Base-by-base conservation (phyloP, 2,888 invertebrate species). In the Leuctra nigra region DNA sequence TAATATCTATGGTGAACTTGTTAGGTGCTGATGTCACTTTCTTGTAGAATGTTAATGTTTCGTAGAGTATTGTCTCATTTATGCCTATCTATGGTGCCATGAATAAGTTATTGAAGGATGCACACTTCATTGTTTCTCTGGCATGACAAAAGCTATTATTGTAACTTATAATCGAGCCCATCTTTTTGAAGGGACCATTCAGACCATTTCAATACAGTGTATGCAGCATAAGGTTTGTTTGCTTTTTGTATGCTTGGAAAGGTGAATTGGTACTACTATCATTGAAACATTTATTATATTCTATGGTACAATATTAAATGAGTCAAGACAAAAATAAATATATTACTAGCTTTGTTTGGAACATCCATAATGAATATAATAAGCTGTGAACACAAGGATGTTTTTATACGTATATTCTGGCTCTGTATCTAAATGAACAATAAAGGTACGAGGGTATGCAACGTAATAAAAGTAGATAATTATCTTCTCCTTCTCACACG, bases 381-480 rank as follows among this genome's bases (percentile, higher is more conserved):
- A 9, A 9, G 9, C 6, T 44, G 20, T 44, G 44, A 22, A 44
- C 23, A 44, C n/a, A 50, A 50, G 50, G 50, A 50, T 50, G 50
- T 50, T 50, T 50, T 50, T 50, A 50, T 50, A 50, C 50, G 50
- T 50, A 50, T 50, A 50, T 50, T 50, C 50, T 20, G 16, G 29
- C 48, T 50, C 16, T 50, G 35, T 35, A 35, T 35, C 35, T 16
- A 18, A 33, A 33, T 18, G 46, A 55, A 55, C 58, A 58, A 58
- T 58, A 58, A 58, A 58, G 58, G 58, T 52, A 55, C 58, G 39
- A 53, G 47, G 53, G 52, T 58, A 55, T 58, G n/a, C n/a, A n/a
- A n/a, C n/a, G n/a, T n/a, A n/a, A n/a, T n/a, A n/a, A n/a, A n/a
- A n/a, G n/a, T n/a, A n/a, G n/a, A n/a, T n/a, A n/a, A n/a, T n/a